phyloP scores from a whole-genome alignment of 2,888 invertebrate genomes.

The Netelia inedita region DNA sequence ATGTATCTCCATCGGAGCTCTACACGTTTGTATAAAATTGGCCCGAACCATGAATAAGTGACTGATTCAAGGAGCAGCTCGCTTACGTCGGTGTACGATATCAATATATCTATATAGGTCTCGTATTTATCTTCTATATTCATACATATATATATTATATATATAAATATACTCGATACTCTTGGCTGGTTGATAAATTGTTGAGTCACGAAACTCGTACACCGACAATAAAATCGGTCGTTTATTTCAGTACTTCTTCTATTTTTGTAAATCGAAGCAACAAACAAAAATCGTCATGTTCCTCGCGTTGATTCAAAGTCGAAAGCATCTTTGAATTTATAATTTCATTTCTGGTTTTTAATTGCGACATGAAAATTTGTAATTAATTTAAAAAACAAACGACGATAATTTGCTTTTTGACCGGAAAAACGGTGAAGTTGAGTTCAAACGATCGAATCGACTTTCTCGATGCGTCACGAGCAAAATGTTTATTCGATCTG shows the following conservation, averaged over 20 bases:
- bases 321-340: no score
- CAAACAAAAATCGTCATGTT: constrained; percentile 5
- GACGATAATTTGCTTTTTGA: no score
- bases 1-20: neutral
- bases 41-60: constrained; percentile 49
- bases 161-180: neutral
- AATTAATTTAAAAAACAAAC: no score
- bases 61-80: constrained; percentile 22
- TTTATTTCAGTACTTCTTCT: constrained; percentile 14
- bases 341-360: no score
- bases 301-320: neutral
- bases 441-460: no score
- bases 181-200: constrained; percentile 10
- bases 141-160: constrained; percentile 5
- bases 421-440: no score
- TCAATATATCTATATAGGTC: constrained; percentile 46
- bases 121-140: neutral
- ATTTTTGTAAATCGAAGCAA: constrained; percentile 1
- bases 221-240: neutral
- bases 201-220: constrained; percentile 18
- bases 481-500: neutral
- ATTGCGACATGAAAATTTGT: no score
- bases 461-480: neutral
- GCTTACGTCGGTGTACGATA: constrained; percentile 5
- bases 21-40: constrained; percentile 54